Evolutionary conservation across 2,797 vertebrate genomes (phyloP), one percentile per base, ranked within the genome.

Genomic region (Megaceryle alcyon): DNA sequence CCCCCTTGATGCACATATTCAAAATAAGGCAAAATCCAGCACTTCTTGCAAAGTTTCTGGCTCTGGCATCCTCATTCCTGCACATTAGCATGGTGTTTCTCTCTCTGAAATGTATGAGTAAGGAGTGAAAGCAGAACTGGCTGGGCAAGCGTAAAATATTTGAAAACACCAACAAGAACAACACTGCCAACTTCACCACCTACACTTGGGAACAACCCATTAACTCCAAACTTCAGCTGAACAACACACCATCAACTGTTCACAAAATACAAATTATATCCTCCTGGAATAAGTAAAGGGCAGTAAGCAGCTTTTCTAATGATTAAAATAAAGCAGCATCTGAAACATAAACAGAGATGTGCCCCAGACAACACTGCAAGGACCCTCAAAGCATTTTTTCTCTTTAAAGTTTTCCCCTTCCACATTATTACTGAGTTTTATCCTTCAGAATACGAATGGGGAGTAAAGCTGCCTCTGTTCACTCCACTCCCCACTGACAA

Each of bases 401-500:
- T 81, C 84, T 79, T 86, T n/a, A 33, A 82, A 84, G 66, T 72
- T 89, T 86, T 93, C 57, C 68, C 64, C 57, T 70, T 92, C 14
- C 77, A 44, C 49, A 41, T 90, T 77, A 86, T 86, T 82, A 81
- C 64, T 21, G 68, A 84, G 31, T 78, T 95, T 95, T 73, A 91
- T 68, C 69, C 78, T 93, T 82, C 8, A 23, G 68, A 88, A 85
- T 88, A 94, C 69, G 94, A 97, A 96, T 75, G 88, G 82, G 44
- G 54, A 85, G 51, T 16, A 71, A 77, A 89, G 54, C 41, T 3
- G 43, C 48, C 75, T 43, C 94, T 66, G 70, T 63, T 94, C 70
- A n/a, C 93, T 83, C 61, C 57, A 59, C 88, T 96, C 78, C 91
- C 85, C 95, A 90, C 93, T 94, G 91, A 95, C 90, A 92, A 94